Percentiles rank a stretch among this genome's conserved stretches.
These are phyloP conservation scores for Cerastis leucographa DNA, from an alignment of 2,888 invertebrate genomes.

Conservation along the genomic window DNA sequence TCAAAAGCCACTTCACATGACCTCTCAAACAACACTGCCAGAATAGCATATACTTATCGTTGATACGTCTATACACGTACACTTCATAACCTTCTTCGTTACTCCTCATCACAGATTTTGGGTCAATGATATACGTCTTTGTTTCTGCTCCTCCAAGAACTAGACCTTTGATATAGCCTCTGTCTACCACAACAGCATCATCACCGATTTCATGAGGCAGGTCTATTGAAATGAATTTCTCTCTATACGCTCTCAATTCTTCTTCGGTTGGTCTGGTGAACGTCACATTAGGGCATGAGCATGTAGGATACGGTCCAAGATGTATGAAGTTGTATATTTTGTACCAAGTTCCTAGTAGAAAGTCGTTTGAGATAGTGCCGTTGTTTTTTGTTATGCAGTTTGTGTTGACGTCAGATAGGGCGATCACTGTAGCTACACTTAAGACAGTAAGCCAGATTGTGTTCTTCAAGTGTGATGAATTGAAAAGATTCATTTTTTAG, in stretches of 20 bases:
- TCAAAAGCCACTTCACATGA: conserved; percentile 36
- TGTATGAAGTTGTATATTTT: conserved; percentile 43
- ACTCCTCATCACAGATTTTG: conserved; percentile 3
- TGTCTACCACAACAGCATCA: conserved; percentile 3
- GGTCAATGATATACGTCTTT: conserved; percentile 50
- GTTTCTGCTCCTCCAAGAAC: conserved; percentile 35
- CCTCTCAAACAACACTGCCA: conserved; percentile 45
- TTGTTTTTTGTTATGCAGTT: conserved; percentile 44
- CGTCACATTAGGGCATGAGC: conserved; percentile 34
- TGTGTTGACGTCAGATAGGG: conserved; percentile 37
- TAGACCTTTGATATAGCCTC: conserved; percentile 22
- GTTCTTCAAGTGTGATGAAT: background rate
- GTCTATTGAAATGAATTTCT: conserved; percentile 17
- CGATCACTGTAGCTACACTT: conserved; percentile 1
- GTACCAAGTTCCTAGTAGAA: conserved; percentile 53
- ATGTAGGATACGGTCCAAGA: background rate
- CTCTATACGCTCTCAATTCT: conserved; percentile 31
- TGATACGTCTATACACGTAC: conserved; percentile 29
- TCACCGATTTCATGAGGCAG: conserved; percentile 40
- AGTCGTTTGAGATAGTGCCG: conserved; percentile 32
- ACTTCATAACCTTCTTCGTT: conserved; percentile 29
- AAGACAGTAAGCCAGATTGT: conserved; percentile 1
- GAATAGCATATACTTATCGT: conserved; percentile 44
- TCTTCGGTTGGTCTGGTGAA: conserved; percentile 38
- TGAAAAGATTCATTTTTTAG: background rate